phyloP scores from a whole-genome alignment of 2,888 invertebrate genomes.

The Theretra japonica region DNA sequence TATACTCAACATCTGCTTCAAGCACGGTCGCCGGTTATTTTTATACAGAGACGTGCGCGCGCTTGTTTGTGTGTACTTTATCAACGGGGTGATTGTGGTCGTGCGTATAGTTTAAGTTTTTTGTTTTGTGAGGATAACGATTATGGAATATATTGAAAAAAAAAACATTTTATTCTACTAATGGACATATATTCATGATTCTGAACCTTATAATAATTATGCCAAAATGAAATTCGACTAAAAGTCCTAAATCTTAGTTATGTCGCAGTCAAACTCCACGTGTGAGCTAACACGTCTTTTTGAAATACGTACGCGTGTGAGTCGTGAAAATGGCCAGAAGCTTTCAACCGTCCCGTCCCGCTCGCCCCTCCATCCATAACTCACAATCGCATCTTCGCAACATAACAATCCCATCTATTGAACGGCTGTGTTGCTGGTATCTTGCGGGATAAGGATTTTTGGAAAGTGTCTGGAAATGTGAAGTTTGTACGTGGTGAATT shows the following conservation, averaged over 20 bases:
- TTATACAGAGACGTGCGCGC: no score
- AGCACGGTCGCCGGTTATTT: no score
- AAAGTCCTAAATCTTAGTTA: background rate
- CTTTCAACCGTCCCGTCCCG: conserved; percentile 26
- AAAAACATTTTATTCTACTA: no score
- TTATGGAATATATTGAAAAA: no score
- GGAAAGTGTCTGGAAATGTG: background rate
- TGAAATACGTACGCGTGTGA: conserved; percentile 29
- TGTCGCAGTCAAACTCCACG: background rate
- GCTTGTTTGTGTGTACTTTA: no score
- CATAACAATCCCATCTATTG: conserved; percentile 68
- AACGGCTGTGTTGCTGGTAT: conserved; percentile 10
- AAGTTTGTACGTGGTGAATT: background rate
- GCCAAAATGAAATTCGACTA: background rate
- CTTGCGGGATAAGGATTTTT: background rate
- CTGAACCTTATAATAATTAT: no score
- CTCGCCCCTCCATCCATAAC: conserved; percentile 48
- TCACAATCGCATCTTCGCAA: conserved; percentile 70
- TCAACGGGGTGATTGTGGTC: no score
- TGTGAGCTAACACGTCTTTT: conserved; percentile 19
- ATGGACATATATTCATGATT: no score
- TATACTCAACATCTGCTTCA: no score
- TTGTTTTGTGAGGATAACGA: no score
- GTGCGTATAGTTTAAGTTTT: no score
- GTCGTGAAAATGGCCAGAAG: conserved; percentile 32